phyloP scores from a whole-genome alignment of 2,113 vertebrate genomes.

The Haemorhous mexicanus region DNA sequence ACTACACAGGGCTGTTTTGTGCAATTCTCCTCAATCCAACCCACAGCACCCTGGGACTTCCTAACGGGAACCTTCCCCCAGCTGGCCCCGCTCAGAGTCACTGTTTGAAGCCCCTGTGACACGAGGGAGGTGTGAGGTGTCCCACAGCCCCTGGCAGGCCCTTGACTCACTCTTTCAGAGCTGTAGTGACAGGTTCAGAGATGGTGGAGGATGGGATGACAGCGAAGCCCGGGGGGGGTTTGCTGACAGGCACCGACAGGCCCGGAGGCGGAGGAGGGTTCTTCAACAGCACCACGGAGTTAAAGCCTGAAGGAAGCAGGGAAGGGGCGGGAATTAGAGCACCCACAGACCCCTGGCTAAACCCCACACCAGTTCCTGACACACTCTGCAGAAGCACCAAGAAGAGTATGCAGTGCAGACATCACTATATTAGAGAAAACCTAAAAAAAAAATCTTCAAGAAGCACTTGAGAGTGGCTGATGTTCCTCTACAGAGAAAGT shows the following conservation, averaged over 20 bases:
- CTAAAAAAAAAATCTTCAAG: neutral
- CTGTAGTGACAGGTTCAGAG: slow-evolving; percentile 71
- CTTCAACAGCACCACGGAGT: slow-evolving; percentile 84
- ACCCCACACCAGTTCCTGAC: neutral
- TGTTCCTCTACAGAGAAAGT: neutral
- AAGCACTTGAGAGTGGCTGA: neutral
- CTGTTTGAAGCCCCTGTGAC: neutral
- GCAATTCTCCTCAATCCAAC: neutral
- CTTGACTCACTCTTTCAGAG: slow-evolving; percentile 79
- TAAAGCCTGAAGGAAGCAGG: slow-evolving; percentile 81
- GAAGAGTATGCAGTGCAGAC: neutral
- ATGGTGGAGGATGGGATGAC: slow-evolving; percentile 81
- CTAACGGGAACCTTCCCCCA: accelerated
- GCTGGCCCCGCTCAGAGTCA: accelerated
- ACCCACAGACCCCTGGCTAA: neutral
- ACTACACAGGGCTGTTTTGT: neutral
- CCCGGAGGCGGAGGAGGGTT: slow-evolving; percentile 82
- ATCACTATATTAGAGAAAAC: neutral
- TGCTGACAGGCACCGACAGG: slow-evolving; percentile 78
- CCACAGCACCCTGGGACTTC: accelerated
- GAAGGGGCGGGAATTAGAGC: neutral
- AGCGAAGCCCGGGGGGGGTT: slow-evolving; percentile 93
- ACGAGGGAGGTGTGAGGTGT: accelerated
- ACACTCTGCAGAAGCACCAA: neutral
- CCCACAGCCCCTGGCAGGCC: neutral